phyloP scores from a whole-genome alignment of 2,797 vertebrate species.

The Petrocephalus schoutedeni region DNA sequence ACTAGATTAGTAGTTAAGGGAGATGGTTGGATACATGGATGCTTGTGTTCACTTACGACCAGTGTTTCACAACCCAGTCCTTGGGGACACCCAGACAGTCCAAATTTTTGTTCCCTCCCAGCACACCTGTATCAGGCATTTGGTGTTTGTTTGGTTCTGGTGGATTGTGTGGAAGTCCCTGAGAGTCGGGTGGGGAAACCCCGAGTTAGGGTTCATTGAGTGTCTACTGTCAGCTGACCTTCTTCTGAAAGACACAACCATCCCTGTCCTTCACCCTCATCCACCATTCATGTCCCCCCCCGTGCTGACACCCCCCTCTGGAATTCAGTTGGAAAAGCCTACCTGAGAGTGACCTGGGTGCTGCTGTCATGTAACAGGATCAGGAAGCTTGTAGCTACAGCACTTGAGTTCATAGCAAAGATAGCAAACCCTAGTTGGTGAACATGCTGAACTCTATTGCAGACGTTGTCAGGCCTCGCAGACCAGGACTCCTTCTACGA shows the following conservation, averaged over 20 bases:
- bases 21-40: neutral
- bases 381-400: neutral
- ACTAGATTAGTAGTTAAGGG: neutral
- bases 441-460: neutral
- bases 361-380: neutral
- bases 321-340: neutral
- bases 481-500: constrained; percentile 97
- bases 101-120: neutral
- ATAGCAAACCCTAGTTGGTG: neutral
- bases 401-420: neutral
- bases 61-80: neutral
- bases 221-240: neutral
- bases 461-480: constrained; percentile 84
- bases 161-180: neutral
- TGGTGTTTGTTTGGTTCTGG: neutral
- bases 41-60: neutral
- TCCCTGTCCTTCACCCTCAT: neutral
- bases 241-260: neutral
- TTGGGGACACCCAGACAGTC: neutral
- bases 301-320: neutral
- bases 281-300: neutral
- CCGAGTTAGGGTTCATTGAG: neutral
- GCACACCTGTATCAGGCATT: neutral
- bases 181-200: neutral
- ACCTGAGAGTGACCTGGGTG: neutral